A percentile compares a stretch with the other conserved stretches of the same genome.
phyloP scores from a whole-genome alignment of 2,797 vertebrate genomes.

The Pseudochirops cupreus region DNA sequence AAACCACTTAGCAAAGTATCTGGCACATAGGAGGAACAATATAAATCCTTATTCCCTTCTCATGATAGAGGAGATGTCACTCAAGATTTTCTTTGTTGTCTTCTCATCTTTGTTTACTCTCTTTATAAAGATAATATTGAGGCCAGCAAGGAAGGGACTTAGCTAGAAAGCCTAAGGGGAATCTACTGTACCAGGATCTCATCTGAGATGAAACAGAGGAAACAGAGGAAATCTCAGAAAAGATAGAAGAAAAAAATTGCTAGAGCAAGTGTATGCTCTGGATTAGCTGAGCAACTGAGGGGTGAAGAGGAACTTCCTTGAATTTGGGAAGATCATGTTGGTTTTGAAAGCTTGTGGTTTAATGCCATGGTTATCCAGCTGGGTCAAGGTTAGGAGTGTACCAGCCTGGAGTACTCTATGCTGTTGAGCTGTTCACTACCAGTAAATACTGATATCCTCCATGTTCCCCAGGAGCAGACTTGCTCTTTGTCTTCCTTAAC shows the following conservation, averaged over 20 bases:
- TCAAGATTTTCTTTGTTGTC: constrained; percentile 1
- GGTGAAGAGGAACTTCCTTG: constrained; percentile 80
- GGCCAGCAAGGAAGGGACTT: background rate
- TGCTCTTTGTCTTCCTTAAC: constrained; percentile 55
- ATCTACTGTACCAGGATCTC: background rate
- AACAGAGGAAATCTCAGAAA: background rate
- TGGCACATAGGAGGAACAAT: background rate
- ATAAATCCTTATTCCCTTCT: background rate
- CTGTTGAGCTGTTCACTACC: constrained; percentile 88
- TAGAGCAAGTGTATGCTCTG: background rate
- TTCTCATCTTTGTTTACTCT: constrained; percentile 17
- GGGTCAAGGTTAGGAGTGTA: constrained; percentile 88
- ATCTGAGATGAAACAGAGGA: constrained; percentile 13
- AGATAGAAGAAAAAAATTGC: background rate
- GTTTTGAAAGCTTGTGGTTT: constrained; percentile 85
- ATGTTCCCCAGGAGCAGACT: constrained; percentile 63
- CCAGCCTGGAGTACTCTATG: constrained; percentile 91
- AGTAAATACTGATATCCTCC: constrained; percentile 77
- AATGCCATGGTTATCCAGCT: constrained; percentile 90
- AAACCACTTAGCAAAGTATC: background rate
- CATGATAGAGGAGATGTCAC: background rate
- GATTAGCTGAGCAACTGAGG: constrained; percentile 18
- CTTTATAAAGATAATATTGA: constrained; percentile 39
- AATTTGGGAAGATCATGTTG: constrained; percentile 71
- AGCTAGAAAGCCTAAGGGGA: constrained; percentile 12